Base-by-base conservation (phyloP, 2,888 invertebrate species). In the Micoletzkya japonica region DNA sequence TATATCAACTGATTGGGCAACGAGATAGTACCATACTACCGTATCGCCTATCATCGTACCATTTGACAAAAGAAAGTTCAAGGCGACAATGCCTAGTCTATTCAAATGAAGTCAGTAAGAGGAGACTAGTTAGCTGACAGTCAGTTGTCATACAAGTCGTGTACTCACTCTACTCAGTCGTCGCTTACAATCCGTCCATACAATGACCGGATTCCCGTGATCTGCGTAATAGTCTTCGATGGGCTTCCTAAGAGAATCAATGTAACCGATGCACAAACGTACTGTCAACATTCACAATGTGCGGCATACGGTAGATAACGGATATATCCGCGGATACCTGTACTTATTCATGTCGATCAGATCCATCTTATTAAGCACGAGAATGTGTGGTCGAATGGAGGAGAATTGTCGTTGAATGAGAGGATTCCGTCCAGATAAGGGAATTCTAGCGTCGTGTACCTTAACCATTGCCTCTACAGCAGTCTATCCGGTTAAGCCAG, bases 371-470 rank as follows among this genome's bases (percentile, higher is more conserved):
- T 85, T 85, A 37, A 82, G 63, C 26, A 82, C 82, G 30, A 85
- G 71, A 70, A 85, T 81, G 64, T 85, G 86, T 26, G 85, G 85
- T 30, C 83, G 74, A 58, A 81, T 73, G 1, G 81, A 76, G 64
- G 79, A 82, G 4, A 85, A 73, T 50, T 74, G 74, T 14, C 75
- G 59, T 14, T 74, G 76, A 64, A 85, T 83, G 32, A 78, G 75
- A 26, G 81, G 78, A 75, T 86, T 86, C 66, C 85, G 69, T 0
- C 86, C 86, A 20, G 82, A 81, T 17, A 86, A 63, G 1, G 85
- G 84, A 54, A 85, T 78, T 26, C 85, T 70, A 0, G 85, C 85
- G 60, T 85, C 85, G 74, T 85, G 85, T 10, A 84, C 84, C 76
- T 82, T n/a, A 3, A 50, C n/a, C n/a, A 66, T 32, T n/a, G n/a